These are phyloP conservation scores for Sternotherus odoratus DNA, from an alignment of 2,797 vertebrate genomes.

Conservation along the genomic window DNA sequence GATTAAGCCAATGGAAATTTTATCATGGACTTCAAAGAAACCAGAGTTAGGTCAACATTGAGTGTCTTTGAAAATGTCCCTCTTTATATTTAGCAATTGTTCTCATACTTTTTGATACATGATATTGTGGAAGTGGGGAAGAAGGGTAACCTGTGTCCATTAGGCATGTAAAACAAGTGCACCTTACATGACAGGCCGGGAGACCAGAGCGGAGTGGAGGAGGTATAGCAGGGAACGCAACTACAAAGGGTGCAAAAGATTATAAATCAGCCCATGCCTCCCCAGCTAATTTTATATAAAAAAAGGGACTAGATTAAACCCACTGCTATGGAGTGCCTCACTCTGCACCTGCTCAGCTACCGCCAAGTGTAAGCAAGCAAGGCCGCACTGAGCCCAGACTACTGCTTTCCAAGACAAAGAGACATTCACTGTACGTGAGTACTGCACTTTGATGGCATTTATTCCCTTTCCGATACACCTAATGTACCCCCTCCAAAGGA, in stretches of 20 bases:
- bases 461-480: background rate
- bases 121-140: background rate
- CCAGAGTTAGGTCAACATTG: background rate
- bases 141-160: background rate
- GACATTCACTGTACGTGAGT: background rate
- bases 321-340: background rate
- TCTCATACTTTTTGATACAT: no score
- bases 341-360: background rate
- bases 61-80: background rate
- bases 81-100: background rate
- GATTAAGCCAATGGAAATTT: background rate
- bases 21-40: background rate
- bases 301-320: background rate
- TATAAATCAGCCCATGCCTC: background rate
- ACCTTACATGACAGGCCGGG: background rate
- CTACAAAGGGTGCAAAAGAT: background rate
- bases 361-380: background rate
- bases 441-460: background rate
- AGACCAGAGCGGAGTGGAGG: no score
- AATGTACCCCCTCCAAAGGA: background rate
- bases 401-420: background rate
- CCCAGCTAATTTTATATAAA: background rate
- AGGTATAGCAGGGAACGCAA: background rate
- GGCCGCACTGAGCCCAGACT: background rate
- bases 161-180: no score